phyloP scores from a whole-genome alignment of 2,113 vertebrate species.

The Lethenteron camtschaticum region DNA sequence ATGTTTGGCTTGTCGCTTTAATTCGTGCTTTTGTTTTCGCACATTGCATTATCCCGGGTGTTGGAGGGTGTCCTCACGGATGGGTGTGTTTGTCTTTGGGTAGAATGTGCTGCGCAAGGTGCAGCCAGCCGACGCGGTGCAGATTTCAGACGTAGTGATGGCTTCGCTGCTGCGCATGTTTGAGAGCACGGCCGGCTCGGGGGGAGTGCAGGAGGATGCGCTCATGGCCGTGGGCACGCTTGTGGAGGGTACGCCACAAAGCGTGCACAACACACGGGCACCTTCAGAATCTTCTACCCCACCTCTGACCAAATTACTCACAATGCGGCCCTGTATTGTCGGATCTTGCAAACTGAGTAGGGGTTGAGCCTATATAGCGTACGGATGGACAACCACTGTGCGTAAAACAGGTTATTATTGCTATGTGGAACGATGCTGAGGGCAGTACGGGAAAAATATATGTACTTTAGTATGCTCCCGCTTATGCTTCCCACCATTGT shows the following conservation, averaged over 20 bases:
- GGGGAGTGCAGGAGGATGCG: constrained; percentile 77
- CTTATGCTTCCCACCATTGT: no score
- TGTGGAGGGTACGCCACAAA: constrained; percentile 49
- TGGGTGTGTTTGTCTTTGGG: constrained; percentile 4
- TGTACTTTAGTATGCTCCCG: no score
- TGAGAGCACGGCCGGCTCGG: constrained; percentile 83
- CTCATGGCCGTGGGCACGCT: constrained; percentile 92
- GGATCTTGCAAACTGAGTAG: no score
- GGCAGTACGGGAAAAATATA: no score
- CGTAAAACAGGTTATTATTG: no score
- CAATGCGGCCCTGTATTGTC: no score
- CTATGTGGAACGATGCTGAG: no score
- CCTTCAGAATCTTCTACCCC: no score
- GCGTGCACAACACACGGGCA: background rate
- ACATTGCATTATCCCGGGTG: background rate
- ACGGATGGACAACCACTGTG: no score
- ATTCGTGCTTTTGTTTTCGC: background rate
- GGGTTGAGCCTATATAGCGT: no score
- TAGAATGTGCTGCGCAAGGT: constrained; percentile 87
- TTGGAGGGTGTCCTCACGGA: no score
- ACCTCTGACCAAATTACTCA: no score
- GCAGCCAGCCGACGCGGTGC: constrained; percentile 78
- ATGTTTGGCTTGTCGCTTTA: background rate
- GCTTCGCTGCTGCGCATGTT: constrained; percentile 86
- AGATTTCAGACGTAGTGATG: constrained; percentile 97